Conservation (phyloP, 2,888 invertebrate species). For the Kryphioiulus occultus region DNA sequence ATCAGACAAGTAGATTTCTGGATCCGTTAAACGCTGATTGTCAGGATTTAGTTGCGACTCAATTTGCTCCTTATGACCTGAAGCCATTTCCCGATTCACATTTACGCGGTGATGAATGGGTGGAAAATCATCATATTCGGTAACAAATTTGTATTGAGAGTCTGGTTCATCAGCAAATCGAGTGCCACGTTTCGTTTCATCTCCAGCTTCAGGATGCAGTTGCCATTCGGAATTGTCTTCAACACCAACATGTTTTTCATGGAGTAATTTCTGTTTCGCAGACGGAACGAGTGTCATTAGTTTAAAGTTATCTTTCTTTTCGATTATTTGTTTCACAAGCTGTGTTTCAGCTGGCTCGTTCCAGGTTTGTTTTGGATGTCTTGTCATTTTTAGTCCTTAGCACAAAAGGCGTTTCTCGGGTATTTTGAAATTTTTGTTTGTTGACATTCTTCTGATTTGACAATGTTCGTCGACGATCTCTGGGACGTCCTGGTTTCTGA, state of each 20-base stretch:
- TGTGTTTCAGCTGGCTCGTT: too few species aligned
- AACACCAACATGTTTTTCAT: not conserved
- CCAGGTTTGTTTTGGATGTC: not conserved
- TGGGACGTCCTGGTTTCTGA: not conserved
- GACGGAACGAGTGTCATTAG: not conserved
- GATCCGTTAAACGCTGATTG: not conserved
- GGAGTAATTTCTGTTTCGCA: not conserved
- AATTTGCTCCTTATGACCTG: not conserved
- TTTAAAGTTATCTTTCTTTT: not conserved
- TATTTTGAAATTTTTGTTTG: too few species aligned
- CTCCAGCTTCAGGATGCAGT: not conserved
- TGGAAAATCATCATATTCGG: not conserved
- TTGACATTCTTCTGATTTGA: not conserved
- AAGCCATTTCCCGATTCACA: not conserved
- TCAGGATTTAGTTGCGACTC: not conserved
- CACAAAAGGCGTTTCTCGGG: too few species aligned
- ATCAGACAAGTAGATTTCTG: not conserved
- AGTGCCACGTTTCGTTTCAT: not conserved
- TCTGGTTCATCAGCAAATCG: not conserved
- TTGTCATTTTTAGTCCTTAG: too few species aligned
- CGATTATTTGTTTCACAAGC: too few species aligned
- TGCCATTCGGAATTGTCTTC: not conserved
- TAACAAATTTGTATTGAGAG: not conserved
- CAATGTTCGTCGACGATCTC: not conserved
- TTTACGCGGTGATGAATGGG: not conserved